A percentile compares a stretch with the other conserved stretches of the same genome.
Evolutionary conservation across 2,113 vertebrate species (phyloP).

Genomic region (Poicephalus gulielmi): DNA sequence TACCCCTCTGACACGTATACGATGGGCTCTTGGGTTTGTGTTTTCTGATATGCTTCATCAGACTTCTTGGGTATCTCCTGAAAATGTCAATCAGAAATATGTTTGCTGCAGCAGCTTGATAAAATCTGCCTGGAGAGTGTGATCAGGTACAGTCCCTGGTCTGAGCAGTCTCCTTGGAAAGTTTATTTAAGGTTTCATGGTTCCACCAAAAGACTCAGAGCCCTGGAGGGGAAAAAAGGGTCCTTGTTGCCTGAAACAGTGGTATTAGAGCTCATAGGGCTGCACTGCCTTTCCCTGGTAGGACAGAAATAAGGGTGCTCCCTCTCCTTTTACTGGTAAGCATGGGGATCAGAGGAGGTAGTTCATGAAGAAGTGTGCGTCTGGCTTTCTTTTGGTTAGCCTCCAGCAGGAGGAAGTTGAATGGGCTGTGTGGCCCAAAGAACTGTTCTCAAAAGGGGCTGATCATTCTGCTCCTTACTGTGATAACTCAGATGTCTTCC

Average conservation of each 20-base stretch:
- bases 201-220: not conserved
- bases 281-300: not conserved
- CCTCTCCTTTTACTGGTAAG: not conserved
- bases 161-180: not conserved
- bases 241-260: not conserved
- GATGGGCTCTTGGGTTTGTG: not conserved
- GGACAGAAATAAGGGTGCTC: not conserved
- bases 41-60: constrained; percentile 1
- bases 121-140: not conserved
- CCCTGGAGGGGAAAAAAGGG: not conserved
- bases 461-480: not conserved
- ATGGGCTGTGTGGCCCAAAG: not conserved
- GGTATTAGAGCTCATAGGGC: not conserved
- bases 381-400: not conserved
- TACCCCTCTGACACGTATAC: not conserved
- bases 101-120: not conserved
- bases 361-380: not conserved
- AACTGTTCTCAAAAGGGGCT: not conserved
- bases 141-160: not conserved
- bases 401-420: not conserved
- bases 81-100: not conserved
- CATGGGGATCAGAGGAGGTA: not conserved
- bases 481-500: not conserved
- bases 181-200: not conserved
- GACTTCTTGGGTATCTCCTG: not conserved